A percentile compares a stretch with the other conserved stretches of the same genome.
Conservation (phyloP, 64 coral and sea anemone species). For the Dendronephthya gigantea region DNA sequence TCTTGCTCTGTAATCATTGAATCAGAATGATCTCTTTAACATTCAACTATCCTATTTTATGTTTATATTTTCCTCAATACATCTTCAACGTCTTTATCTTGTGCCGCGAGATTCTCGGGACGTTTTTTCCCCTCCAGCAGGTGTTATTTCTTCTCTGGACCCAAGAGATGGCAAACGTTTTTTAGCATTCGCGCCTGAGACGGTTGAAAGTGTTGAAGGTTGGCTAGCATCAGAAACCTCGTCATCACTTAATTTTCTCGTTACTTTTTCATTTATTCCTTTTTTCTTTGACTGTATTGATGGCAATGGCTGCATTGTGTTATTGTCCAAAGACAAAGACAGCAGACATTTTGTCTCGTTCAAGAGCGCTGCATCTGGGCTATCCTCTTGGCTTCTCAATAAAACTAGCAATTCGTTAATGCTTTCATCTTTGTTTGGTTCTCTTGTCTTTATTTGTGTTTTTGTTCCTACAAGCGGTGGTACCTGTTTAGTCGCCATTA, state of each 20-base stretch:
- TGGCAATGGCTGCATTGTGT: constrained; percentile 5
- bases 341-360: constrained; percentile 11
- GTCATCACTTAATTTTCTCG: not conserved
- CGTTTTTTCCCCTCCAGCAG: not conserved
- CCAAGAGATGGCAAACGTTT: not conserved
- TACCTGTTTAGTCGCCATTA: not conserved
- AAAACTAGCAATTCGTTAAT: not conserved
- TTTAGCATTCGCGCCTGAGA: not conserved
- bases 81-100: no score
- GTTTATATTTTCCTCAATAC: no score
- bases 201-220: not conserved
- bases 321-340: not conserved
- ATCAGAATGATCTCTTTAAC: no score
- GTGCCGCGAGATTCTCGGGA: not conserved
- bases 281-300: not conserved
- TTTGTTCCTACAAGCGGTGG: not conserved
- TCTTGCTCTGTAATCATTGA: no score
- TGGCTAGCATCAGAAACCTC: not conserved
- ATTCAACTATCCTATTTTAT: no score
- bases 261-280: not conserved
- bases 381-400: not conserved
- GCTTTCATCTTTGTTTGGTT: not conserved
- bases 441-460: not conserved
- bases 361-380: not conserved
- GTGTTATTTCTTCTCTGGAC: not conserved